phyloP scores from a whole-genome alignment of 1,140 invertebrate species.

The Drosophila aff. region DNA sequence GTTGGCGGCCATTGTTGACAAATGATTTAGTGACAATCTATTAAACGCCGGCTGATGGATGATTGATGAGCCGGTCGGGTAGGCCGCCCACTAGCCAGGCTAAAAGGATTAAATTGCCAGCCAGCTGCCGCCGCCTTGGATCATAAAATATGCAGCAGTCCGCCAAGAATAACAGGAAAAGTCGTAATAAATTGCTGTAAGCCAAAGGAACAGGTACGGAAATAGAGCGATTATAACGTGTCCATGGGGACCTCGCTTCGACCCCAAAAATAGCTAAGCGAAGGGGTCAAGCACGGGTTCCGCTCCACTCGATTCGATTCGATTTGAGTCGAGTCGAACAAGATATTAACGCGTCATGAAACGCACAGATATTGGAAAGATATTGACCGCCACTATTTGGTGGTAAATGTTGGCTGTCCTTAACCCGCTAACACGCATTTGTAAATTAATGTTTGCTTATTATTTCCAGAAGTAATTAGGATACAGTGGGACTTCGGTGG shows the following conservation, averaged over 20 bases:
- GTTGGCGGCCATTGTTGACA: conserved; percentile 65
- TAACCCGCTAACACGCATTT: conserved; percentile 27
- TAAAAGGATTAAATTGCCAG: conserved; percentile 75
- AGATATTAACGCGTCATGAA: conserved; percentile 24
- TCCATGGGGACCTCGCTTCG: conserved; percentile 26
- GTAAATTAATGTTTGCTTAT: conserved; percentile 24
- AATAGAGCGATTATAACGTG: conserved; percentile 64
- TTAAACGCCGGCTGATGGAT: conserved; percentile 71
- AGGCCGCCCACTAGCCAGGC: conserved; percentile 10
- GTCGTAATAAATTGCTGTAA: conserved; percentile 28
- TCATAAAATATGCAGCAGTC: conserved; percentile 42
- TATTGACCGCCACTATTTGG: conserved; percentile 16
- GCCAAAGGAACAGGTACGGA: conserved; percentile 45
- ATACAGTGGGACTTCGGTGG: conserved; percentile 8
- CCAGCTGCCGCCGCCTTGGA: conserved; percentile 7
- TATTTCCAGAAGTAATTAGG: conserved; percentile 28
- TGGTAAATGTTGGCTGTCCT: conserved; percentile 18
- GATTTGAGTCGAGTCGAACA: conserved; percentile 4
- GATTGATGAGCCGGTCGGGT: conserved; percentile 58
- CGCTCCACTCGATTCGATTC: conserved; percentile 6
- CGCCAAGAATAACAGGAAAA: conserved; percentile 21
- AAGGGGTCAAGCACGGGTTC: conserved; percentile 22
- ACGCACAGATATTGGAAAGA: conserved; percentile 41
- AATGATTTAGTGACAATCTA: conserved; percentile 79
- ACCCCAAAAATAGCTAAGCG: conserved; percentile 11